These are phyloP conservation scores for Nineta flava DNA, from an alignment of 2,888 invertebrate genomes.

Conservation along the genomic window DNA sequence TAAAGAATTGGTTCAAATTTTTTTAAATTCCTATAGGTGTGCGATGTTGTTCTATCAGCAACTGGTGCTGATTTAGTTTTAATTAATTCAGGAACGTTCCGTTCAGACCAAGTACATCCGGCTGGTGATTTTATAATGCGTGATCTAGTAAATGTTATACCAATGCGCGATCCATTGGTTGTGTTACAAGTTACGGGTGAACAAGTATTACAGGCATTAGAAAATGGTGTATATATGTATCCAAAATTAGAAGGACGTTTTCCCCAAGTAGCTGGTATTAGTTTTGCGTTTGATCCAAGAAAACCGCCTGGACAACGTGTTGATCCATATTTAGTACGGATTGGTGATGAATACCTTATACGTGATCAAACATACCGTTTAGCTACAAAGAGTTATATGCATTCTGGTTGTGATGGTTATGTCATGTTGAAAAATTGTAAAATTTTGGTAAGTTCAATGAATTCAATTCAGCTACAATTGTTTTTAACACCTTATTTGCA, in stretches of 20 bases:
- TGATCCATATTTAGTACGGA: constrained; percentile 53
- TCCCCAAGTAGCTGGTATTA: constrained; percentile 68
- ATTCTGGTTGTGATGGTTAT: constrained; percentile 73
- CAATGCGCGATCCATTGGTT: constrained; percentile 71
- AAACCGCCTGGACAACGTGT: constrained; percentile 54
- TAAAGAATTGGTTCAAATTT: too few species aligned
- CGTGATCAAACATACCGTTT: constrained; percentile 55
- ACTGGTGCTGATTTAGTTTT: constrained; percentile 74
- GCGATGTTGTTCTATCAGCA: constrained; percentile 67
- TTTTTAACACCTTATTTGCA: too few species aligned
- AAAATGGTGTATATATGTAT: constrained; percentile 73
- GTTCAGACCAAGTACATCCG: constrained; percentile 66
- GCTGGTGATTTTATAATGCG: constrained; percentile 73
- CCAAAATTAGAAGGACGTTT: constrained; percentile 80
- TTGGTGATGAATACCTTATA: constrained; percentile 73
- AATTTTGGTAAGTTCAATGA: constrained; percentile 42
- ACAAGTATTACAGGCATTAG: constrained; percentile 52
- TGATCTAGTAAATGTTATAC: constrained; percentile 68
- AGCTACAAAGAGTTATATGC: constrained; percentile 69
- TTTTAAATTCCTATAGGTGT: constrained; percentile 26
- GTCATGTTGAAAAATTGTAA: constrained; percentile 57
- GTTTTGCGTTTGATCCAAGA: constrained; percentile 58
- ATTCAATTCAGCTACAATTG: too few species aligned
- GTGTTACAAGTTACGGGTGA: constrained; percentile 55
- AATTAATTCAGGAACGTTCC: constrained; percentile 74